Percentiles rank a stretch among this genome's conserved stretches.
These are phyloP conservation scores for Rhyacophila brunnea DNA, from an alignment of 1,140 invertebrate species.

Conservation along the genomic window DNA sequence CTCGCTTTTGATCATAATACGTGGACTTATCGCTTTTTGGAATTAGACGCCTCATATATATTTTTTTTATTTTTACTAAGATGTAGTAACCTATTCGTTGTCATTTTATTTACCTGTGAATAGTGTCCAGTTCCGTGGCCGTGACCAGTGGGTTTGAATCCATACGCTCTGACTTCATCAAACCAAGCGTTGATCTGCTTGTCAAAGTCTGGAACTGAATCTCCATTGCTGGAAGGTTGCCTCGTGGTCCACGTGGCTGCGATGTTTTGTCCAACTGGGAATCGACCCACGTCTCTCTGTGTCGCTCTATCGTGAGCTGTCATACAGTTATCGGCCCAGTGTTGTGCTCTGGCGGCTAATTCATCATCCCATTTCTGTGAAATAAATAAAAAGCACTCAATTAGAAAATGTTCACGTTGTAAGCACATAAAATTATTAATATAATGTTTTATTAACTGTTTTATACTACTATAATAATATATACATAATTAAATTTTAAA, in stretches of 20 bases:
- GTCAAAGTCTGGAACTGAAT: constrained; percentile 68
- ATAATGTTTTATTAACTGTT: too few relatives aligned
- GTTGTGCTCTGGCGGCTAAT: constrained; percentile 74
- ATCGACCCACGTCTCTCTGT: constrained; percentile 61
- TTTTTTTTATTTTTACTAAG: too few relatives aligned
- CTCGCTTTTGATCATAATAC: too few relatives aligned
- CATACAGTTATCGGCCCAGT: constrained; percentile 78
- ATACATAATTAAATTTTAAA: too few relatives aligned
- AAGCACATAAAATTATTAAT: too few relatives aligned
- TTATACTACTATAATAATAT: too few relatives aligned
- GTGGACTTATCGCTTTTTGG: too few relatives aligned
- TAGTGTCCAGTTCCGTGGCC: constrained; percentile 74
- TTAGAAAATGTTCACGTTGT: too few relatives aligned
- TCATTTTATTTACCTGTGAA: constrained; percentile 72
- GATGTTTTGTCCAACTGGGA: constrained; percentile 80
- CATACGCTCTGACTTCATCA: constrained; percentile 73
- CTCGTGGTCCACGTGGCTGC: constrained; percentile 76
- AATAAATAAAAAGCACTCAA: background rate
- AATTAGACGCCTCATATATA: too few relatives aligned
- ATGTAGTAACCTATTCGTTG: too few relatives aligned
- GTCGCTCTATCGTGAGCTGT: constrained; percentile 67
- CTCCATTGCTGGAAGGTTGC: constrained; percentile 54
- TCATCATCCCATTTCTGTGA: constrained; percentile 82
- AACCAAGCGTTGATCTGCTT: constrained; percentile 77
- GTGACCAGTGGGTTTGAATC: constrained; percentile 62